Percentiles rank a stretch among this genome's conserved stretches.
phyloP scores from a whole-genome alignment of 2,888 invertebrate species.

The Andrena trimmerana region DNA sequence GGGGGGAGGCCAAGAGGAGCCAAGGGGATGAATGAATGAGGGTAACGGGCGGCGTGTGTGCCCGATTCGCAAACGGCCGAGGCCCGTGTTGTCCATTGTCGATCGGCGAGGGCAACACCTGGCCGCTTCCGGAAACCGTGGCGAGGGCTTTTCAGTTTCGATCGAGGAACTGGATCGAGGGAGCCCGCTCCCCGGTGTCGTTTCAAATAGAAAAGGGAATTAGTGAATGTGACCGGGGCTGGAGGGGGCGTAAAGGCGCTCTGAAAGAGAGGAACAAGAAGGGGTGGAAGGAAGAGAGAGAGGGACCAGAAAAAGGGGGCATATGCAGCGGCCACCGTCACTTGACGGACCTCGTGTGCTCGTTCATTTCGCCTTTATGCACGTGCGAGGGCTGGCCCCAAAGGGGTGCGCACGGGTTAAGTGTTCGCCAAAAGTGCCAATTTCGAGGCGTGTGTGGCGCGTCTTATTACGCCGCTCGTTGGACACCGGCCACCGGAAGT shows the following conservation, averaged over 20 bases:
- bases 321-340: constrained; percentile 50
- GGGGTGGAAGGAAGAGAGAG: neutral
- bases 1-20: neutral
- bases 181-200: constrained; percentile 12
- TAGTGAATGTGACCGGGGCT: constrained; percentile 14
- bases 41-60: constrained; percentile 56
- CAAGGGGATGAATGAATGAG: constrained; percentile 50
- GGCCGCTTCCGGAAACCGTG: constrained; percentile 63
- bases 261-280: neutral
- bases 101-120: constrained; percentile 65
- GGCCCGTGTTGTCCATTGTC: constrained; percentile 58
- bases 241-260: constrained; percentile 14
- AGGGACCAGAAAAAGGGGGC: constrained; percentile 18
- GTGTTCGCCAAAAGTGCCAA: constrained; percentile 71
- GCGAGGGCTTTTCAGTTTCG: constrained; percentile 66
- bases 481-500: constrained; percentile 28
- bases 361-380: constrained; percentile 64
- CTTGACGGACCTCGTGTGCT: constrained; percentile 52
- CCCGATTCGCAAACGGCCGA: constrained; percentile 63
- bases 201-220: constrained; percentile 38
- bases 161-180: constrained; percentile 13
- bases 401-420: constrained; percentile 44
- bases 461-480: constrained; percentile 42
- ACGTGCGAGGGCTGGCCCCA: constrained; percentile 37
- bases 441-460: constrained; percentile 55